Percentiles rank a stretch among this genome's conserved stretches.
Evolutionary conservation across 2,113 vertebrate species (phyloP).

Genomic region (Leucosticte australis): DNA sequence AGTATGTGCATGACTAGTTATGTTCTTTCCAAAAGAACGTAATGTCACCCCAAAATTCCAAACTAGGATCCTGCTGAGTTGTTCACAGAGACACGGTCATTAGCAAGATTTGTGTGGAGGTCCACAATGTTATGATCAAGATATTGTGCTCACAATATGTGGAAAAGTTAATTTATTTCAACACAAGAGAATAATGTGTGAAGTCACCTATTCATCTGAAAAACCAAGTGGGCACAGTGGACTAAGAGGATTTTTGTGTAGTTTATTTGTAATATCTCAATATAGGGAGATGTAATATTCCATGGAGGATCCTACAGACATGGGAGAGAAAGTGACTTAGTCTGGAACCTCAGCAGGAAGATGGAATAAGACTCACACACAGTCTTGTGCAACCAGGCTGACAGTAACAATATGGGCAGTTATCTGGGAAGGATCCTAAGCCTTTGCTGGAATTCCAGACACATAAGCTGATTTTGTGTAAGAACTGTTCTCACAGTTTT

Average conservation of each 20-base stretch:
- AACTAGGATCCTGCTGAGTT: background rate
- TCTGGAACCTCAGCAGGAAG: background rate
- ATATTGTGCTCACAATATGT: background rate
- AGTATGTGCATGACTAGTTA: background rate
- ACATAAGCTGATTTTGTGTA: background rate
- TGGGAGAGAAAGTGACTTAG: rapidly evolving
- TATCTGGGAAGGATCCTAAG: background rate
- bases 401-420: background rate
- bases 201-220: background rate
- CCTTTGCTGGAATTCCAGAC: background rate
- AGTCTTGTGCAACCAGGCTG: background rate
- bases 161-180: background rate
- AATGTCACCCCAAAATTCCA: background rate
- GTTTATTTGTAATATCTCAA: background rate
- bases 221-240: background rate
- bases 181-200: background rate
- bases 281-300: background rate
- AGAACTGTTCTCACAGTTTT: background rate
- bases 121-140: background rate
- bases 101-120: background rate
- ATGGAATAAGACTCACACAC: background rate
- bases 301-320: background rate
- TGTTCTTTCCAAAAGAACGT: background rate
- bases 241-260: background rate
- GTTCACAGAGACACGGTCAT: background rate